These are phyloP conservation scores for Drosophila rubida DNA, from an alignment of 2,888 invertebrate species.

Conservation along the genomic window DNA sequence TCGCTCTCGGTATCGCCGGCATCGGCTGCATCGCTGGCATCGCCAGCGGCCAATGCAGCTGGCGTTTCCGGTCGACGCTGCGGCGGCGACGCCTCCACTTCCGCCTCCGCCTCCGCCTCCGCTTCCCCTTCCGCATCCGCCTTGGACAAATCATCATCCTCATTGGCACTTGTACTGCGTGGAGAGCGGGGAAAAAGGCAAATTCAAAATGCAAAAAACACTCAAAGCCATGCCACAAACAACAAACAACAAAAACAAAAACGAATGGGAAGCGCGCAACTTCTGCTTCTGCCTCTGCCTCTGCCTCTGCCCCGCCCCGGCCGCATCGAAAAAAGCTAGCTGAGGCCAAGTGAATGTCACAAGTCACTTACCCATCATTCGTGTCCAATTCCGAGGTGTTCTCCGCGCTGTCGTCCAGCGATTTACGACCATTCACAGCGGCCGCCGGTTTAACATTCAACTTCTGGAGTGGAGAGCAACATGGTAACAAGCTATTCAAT, in stretches of 20 bases:
- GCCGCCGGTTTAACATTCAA: constrained; percentile 70
- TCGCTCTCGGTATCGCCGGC: constrained; percentile 44
- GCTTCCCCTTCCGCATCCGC: constrained; percentile 52
- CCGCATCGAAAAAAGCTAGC: neutral
- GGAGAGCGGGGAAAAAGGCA: neutral
- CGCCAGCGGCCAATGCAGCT: constrained; percentile 1
- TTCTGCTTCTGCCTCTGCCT: neutral
- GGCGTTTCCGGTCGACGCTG: neutral
- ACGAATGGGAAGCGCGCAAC: constrained; percentile 30
- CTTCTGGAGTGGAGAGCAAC: constrained; percentile 64
- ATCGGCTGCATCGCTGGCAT: constrained; percentile 28
- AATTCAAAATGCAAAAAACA: constrained; percentile 72
- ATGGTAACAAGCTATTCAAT: constrained; percentile 31
- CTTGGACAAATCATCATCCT: constrained; percentile 73
- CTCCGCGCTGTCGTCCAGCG: constrained; percentile 80
- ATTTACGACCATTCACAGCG: constrained; percentile 77
- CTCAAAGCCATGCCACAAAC: constrained; percentile 62
- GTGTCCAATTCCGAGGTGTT: constrained; percentile 83
- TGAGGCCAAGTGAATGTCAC: constrained; percentile 52
- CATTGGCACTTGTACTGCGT: constrained; percentile 71
- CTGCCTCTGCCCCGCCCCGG: neutral
- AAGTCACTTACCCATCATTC: constrained; percentile 79
- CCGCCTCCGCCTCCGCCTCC: constrained; percentile 28
- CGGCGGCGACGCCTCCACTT: constrained; percentile 18
- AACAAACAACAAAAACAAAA: constrained; percentile 12